Conservation (phyloP, 1,140 invertebrate genomes). For the Drosophila malerkotliana region DNA sequence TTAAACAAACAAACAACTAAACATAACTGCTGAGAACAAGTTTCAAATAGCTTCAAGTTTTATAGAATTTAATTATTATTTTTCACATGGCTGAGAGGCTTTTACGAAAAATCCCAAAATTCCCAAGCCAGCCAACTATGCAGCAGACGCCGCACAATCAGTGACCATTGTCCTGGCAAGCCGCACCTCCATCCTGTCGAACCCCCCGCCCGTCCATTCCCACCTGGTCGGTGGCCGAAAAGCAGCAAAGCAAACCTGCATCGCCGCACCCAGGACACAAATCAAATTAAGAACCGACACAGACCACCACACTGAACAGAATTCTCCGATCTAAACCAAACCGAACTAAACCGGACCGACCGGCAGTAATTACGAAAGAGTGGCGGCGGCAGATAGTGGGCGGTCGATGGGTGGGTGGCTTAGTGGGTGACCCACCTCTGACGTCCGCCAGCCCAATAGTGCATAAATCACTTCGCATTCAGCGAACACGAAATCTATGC, state of each 20-base stretch:
- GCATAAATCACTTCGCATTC: conserved; percentile 62
- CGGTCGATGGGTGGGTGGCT: neutral
- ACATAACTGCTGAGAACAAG: neutral
- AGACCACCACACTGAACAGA: conserved; percentile 31
- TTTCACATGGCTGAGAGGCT: conserved; percentile 6
- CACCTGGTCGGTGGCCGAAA: conserved; percentile 12
- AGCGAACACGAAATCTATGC: conserved; percentile 59
- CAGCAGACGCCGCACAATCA: conserved; percentile 39
- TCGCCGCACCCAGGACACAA: conserved; percentile 55
- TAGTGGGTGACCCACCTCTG: neutral
- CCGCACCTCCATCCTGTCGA: conserved; percentile 19
- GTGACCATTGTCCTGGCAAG: conserved; percentile 39
- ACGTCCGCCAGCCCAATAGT: conserved; percentile 40
- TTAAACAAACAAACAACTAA: neutral
- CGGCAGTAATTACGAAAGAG: conserved; percentile 54
- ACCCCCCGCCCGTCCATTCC: conserved; percentile 23
- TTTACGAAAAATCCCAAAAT: conserved; percentile 18
- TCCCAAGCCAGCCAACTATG: conserved; percentile 27
- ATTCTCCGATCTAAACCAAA: conserved; percentile 2
- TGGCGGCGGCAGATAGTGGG: conserved; percentile 25
- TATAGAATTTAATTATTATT: conserved; percentile 37
- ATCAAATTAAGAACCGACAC: conserved; percentile 56
- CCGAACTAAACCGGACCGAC: conserved; percentile 40
- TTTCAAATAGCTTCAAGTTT: conserved; percentile 12
- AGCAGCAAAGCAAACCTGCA: conserved; percentile 44